Evolutionary conservation across 2,113 vertebrate species (phyloP).

Genomic region (Nesogale talazaci): DNA sequence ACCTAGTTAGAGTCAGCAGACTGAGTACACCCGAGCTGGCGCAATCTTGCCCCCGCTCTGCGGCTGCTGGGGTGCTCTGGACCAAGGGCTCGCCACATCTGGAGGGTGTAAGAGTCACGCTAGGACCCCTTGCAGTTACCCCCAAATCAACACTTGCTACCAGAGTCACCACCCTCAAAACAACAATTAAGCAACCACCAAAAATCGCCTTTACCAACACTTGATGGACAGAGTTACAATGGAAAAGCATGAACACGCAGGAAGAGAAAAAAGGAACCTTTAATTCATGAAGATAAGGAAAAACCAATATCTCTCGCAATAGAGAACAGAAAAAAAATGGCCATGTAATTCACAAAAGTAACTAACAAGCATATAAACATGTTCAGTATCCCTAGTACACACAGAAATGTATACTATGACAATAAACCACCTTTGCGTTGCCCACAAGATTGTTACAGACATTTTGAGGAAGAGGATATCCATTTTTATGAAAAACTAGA

Average conservation of each 20-base stretch:
- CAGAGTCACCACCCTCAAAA: neutral
- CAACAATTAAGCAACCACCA: neutral
- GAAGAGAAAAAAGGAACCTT: neutral
- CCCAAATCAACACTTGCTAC: neutral
- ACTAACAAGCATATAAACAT: constrained; percentile 13
- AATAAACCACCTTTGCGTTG: constrained; percentile 34
- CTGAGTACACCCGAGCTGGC: constrained; percentile 25
- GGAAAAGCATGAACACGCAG: neutral
- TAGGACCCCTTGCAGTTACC: neutral
- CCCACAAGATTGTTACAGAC: neutral
- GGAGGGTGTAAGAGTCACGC: neutral
- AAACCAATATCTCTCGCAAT: neutral
- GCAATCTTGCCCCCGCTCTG: constrained; percentile 40
- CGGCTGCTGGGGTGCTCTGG: neutral
- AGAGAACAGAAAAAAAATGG: constrained; percentile 24
- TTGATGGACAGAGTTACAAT: constrained; percentile 10
- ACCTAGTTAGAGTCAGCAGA: constrained; percentile 79
- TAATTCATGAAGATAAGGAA: constrained; percentile 27
- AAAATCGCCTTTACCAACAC: neutral
- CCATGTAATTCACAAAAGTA: constrained; percentile 15
- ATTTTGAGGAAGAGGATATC: constrained; percentile 14
- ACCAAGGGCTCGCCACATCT: neutral
- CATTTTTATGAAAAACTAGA: neutral
- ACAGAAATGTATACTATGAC: constrained; percentile 19
- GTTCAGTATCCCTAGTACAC: neutral